Evolutionary conservation across 2,113 vertebrate species (phyloP), one percentile per base, ranked within the genome.

Genomic region (Corydoras sp.): DNA sequence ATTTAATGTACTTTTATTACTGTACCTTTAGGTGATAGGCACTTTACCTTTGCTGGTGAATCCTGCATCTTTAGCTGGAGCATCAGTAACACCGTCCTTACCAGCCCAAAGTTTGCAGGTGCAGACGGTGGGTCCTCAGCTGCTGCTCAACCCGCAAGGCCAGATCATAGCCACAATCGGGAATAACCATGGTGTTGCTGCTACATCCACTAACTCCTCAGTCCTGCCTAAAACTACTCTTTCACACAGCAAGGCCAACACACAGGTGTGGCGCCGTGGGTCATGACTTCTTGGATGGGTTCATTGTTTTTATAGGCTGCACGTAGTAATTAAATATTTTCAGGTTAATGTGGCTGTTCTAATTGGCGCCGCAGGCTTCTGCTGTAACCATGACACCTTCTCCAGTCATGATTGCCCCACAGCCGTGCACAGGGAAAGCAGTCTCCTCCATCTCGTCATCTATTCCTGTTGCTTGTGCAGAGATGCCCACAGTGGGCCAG

Each of bases 91-190:
- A 0, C 73, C 91, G 31, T 61, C 92, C 0, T 82, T 94, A 59
- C 88, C 91, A 0, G 84, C 93, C 15, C 93, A 91, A 73, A 92
- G 89, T 71, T 86, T 97, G 58, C 95, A 96, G 85, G 83, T 97
- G 2, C 95, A 97, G 81, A 86, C 95, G 0, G 88, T 98, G 78
- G 87, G 93, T 0, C 95, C 96, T 0, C 96, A 98, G 85, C 87
- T 98, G 82, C 81, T 98, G 71, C 72, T 98, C 74, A 98, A 97
- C 56, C 86, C 92, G 65, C 96, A 98, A 82, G 96, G 96, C 60
- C 96, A 98, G 84, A 92, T 98, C 80, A 94, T 98, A 1, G 96
- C 94, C 29, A 91, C 95, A 0, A 81, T 98, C 48, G 92, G 93
- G 10, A 90, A 91, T 53, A 88, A 89, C 66, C 63, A 88, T 30